Evolutionary conservation across 2,113 vertebrate species (phyloP).

Genomic region (Sarotherodon lohbergeri): DNA sequence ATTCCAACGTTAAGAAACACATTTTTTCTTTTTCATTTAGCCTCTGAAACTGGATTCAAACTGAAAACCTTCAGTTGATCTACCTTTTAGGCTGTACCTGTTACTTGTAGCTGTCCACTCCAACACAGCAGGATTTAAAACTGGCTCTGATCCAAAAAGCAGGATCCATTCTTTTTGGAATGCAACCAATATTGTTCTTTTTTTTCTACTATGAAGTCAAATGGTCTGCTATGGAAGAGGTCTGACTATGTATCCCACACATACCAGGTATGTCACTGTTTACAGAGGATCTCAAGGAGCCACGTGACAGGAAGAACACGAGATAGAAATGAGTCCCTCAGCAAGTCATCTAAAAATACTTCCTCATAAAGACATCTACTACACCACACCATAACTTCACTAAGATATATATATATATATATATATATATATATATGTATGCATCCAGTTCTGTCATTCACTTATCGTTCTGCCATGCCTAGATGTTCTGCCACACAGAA

Average conservation of each 20-base stretch:
- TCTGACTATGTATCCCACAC: background rate
- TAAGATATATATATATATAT: background rate
- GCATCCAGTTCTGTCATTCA: too few relatives aligned
- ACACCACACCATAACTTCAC: background rate
- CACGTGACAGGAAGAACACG: background rate
- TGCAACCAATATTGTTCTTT: background rate
- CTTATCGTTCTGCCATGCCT: background rate
- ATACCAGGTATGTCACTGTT: background rate
- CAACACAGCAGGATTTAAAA: background rate
- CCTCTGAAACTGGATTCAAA: background rate
- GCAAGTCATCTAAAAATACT: background rate
- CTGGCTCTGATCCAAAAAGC: background rate
- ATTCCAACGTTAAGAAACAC: background rate
- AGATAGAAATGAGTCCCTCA: background rate
- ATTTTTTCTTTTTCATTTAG: background rate
- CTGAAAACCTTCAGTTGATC: background rate
- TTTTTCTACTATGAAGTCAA: background rate
- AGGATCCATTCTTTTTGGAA: background rate
- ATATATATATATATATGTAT: too few relatives aligned
- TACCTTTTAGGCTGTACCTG: background rate
- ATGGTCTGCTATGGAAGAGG: background rate
- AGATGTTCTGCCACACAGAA: background rate
- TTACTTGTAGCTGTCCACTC: background rate
- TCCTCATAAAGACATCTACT: background rate
- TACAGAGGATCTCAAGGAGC: background rate